Conservation (phyloP, 2,797 vertebrate species). For the Hafferia zeledoni region DNA sequence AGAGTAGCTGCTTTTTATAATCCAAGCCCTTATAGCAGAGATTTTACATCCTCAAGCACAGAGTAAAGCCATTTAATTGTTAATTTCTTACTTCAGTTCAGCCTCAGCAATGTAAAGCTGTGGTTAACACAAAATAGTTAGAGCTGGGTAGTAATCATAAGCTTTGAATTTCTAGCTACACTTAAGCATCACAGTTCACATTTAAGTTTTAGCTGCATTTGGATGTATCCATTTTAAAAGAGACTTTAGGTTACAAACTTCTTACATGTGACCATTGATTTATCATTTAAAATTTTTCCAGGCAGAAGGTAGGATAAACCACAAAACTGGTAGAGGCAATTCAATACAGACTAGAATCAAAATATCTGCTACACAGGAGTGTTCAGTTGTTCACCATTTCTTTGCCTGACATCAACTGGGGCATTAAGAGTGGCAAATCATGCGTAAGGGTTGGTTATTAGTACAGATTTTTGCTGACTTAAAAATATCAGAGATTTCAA, state of each 20-base stretch:
- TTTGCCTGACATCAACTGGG: not conserved
- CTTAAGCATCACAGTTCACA: not conserved
- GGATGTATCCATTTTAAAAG: not conserved
- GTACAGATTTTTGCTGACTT: not conserved
- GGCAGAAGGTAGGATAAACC: not conserved
- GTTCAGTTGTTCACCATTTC: not conserved
- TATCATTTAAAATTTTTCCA: not conserved
- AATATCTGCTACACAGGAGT: not conserved
- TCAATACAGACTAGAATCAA: not conserved
- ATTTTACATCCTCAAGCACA: not conserved
- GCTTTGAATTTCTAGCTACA: not conserved
- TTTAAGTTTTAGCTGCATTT: not conserved
- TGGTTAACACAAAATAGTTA: not conserved
- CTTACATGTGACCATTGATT: not conserved
- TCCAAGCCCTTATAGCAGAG: not conserved
- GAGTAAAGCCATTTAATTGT: not conserved
- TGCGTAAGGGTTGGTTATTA: not conserved
- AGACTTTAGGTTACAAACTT: not conserved
- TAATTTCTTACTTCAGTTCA: not conserved
- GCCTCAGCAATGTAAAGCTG: not conserved
- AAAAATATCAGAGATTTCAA: not conserved
- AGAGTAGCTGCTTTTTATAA: not conserved
- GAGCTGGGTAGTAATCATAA: not conserved
- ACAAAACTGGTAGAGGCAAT: not conserved
- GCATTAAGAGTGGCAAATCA: not conserved